phyloP scores from a whole-genome alignment of 2,888 invertebrate species.

The Adelphocoris suturalis region DNA sequence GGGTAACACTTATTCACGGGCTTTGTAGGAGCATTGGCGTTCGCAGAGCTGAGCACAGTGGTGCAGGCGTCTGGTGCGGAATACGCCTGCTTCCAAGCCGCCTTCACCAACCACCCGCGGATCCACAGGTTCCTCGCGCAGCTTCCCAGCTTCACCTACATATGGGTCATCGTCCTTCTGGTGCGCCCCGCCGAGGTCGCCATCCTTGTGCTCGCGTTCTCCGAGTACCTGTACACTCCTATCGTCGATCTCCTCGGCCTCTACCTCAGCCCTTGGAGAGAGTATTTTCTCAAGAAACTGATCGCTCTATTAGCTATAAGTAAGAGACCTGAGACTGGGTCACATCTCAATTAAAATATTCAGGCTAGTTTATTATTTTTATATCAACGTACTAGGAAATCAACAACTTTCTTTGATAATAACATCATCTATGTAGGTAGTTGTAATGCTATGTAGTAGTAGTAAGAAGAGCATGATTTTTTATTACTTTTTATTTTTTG shows the following conservation, averaged over 20 bases:
- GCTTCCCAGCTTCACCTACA: constrained; percentile 86
- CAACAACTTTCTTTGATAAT: too few species aligned
- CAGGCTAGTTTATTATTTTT: too few species aligned
- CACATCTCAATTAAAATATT: too few species aligned
- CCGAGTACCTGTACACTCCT: constrained; percentile 87
- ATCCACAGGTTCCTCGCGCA: constrained; percentile 86
- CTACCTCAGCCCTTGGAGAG: constrained; percentile 78
- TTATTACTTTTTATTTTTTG: too few species aligned
- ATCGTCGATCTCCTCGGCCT: constrained; percentile 80
- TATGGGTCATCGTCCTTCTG: constrained; percentile 88
- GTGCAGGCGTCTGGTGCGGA: constrained; percentile 90
- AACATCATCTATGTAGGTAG: too few species aligned
- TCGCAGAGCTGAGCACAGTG: constrained; percentile 89
- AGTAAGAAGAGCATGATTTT: too few species aligned
- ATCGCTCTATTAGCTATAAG: constrained; percentile 84
- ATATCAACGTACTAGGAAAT: too few species aligned
- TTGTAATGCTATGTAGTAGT: too few species aligned
- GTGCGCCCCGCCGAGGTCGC: constrained; percentile 89
- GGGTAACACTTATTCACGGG: too few species aligned
- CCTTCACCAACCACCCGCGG: constrained; percentile 82
- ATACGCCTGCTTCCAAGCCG: constrained; percentile 88
- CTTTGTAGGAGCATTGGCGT: constrained; percentile 85
- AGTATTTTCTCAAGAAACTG: constrained; percentile 81
- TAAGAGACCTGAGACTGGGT: constrained; percentile 78
- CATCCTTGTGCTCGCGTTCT: constrained; percentile 87